Conservation (phyloP, 1,140 invertebrate species). For the Drosophila melanica region DNA sequence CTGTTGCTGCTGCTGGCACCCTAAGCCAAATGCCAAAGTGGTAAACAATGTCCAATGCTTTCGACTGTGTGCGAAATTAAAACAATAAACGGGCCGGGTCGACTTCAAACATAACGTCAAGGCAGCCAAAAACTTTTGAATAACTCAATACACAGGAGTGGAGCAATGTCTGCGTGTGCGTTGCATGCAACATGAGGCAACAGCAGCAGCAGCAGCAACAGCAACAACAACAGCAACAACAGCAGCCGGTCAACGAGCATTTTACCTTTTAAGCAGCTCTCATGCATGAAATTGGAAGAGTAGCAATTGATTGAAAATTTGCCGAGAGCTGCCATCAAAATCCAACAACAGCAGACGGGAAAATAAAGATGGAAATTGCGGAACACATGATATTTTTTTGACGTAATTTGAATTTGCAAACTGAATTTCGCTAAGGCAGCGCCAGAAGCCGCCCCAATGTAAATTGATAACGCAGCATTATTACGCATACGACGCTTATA, state of each 20-base stretch:
- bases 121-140: constrained; percentile 48
- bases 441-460: constrained; percentile 34
- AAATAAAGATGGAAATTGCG: constrained; percentile 69
- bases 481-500: constrained; percentile 63
- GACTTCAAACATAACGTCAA: constrained; percentile 44
- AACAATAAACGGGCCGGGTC: constrained; percentile 66
- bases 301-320: constrained; percentile 82
- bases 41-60: constrained; percentile 75
- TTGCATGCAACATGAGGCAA: constrained; percentile 41
- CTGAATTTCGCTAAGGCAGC: constrained; percentile 49
- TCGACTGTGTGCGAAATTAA: constrained; percentile 69
- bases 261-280: constrained; percentile 81
- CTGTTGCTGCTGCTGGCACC: constrained; percentile 28
- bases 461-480: constrained; percentile 80
- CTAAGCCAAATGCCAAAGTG: constrained; percentile 76
- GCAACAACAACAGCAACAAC: constrained; percentile 31
- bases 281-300: constrained; percentile 82
- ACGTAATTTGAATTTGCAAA: constrained; percentile 75
- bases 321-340: constrained; percentile 54
- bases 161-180: constrained; percentile 10
- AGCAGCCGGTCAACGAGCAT: constrained; percentile 70
- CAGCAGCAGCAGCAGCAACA: constrained; percentile 17
- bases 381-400: constrained; percentile 80
- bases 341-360: constrained; percentile 41
- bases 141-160: constrained; percentile 34